Percentiles rank a stretch among this genome's conserved stretches.
Evolutionary conservation across 2,797 vertebrate species (phyloP).

Genomic region (Chlorospingus semifuscus): DNA sequence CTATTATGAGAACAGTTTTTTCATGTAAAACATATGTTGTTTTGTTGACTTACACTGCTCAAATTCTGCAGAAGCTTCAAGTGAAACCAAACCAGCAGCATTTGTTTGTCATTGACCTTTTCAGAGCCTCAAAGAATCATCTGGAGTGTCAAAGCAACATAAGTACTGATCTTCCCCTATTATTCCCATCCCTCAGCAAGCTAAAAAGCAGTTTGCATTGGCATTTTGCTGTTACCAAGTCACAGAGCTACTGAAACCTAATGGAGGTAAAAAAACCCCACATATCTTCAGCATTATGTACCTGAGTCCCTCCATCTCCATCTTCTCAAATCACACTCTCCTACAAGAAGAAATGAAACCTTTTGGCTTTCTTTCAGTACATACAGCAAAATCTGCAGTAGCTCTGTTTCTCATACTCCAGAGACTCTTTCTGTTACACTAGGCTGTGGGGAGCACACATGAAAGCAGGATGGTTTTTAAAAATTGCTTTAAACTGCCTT

Average conservation of each 20-base stretch:
- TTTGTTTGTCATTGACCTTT: not conserved
- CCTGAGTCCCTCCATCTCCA: not conserved
- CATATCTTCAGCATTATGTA: not conserved
- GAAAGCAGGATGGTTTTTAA: not conserved
- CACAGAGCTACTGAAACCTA: not conserved
- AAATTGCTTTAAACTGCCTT: not conserved
- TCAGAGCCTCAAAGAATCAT: not conserved
- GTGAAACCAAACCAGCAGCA: not conserved
- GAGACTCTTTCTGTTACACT: not conserved
- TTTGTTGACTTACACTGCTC: not conserved
- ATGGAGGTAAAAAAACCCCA: fast-evolving
- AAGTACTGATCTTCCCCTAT: not conserved
- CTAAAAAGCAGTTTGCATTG: not conserved
- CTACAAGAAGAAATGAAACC: not conserved
- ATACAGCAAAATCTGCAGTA: not conserved
- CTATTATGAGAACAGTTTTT: not conserved
- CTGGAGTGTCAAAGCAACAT: not conserved
- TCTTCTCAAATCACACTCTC: not conserved
- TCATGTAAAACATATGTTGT: not conserved
- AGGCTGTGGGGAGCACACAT: not conserved
- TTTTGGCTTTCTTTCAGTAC: not conserved
- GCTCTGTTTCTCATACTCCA: not conserved
- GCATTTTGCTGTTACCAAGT: not conserved
- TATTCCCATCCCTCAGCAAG: not conserved
- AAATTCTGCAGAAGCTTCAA: constrained; percentile 10